These are phyloP conservation scores for Suricata suricatta DNA, from an alignment of 2,113 vertebrate species.

Conservation along the genomic window DNA sequence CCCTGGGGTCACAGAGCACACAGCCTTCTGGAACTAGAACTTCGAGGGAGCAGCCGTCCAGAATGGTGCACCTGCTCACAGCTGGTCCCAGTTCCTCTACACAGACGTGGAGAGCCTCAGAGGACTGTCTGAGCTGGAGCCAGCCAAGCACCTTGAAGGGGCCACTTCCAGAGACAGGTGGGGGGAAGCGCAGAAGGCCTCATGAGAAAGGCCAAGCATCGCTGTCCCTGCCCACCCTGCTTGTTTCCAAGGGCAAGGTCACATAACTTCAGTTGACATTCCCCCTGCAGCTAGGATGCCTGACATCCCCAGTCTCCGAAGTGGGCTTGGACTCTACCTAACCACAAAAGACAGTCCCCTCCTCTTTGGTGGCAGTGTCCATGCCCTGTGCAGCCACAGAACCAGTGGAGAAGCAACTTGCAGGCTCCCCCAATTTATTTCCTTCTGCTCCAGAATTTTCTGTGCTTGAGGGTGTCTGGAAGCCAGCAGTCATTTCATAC, in stretches of 20 bases:
- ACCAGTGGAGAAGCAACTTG: not conserved
- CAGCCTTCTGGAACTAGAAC: not conserved
- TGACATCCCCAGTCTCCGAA: not conserved
- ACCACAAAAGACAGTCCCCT: fast-evolving
- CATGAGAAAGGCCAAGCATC: not conserved
- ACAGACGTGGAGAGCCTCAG: not conserved
- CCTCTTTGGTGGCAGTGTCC: not conserved
- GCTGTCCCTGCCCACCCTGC: fast-evolving
- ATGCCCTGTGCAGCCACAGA: not conserved
- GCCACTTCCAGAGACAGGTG: not conserved
- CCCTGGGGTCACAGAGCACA: not conserved
- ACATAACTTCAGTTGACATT: not conserved
- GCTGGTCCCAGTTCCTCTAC: not conserved
- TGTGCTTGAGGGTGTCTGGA: constrained; percentile 21
- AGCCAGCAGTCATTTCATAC: constrained; percentile 55
- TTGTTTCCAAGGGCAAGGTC: not conserved
- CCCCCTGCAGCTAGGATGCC: too few species aligned
- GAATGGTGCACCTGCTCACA: not conserved
- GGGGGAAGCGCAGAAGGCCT: not conserved
- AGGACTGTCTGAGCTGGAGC: not conserved
- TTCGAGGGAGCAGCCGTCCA: not conserved
- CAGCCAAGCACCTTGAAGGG: not conserved
- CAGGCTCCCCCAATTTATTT: not conserved
- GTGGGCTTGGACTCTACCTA: not conserved
- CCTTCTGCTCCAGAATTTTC: constrained; percentile 19